phyloP scores from a whole-genome alignment of 2,888 invertebrate species.

The Salpingus planirostris region DNA sequence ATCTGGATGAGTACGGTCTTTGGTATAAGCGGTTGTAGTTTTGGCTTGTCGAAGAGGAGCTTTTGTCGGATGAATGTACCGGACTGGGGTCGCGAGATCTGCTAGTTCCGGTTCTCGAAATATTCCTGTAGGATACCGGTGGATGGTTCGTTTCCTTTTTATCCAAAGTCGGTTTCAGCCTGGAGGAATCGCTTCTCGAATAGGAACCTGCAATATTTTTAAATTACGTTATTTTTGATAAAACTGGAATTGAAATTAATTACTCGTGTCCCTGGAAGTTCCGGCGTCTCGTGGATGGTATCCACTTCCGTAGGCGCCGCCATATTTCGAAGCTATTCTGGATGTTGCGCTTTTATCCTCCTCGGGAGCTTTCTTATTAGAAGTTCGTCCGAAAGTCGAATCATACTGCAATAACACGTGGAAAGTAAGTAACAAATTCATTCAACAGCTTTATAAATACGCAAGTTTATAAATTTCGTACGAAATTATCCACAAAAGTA shows the following conservation, averaged over 20 bases:
- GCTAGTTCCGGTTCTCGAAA: constrained; percentile 30
- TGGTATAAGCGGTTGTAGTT: constrained; percentile 49
- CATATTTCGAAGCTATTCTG: constrained; percentile 29
- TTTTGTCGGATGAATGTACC: constrained; percentile 34
- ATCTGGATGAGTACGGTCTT: constrained; percentile 32
- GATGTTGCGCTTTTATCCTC: constrained; percentile 27
- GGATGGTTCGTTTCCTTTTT: constrained; percentile 41
- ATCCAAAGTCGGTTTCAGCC: constrained; percentile 26
- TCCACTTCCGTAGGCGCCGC: constrained; percentile 21
- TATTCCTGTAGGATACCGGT: constrained; percentile 43
- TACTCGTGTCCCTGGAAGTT: constrained; percentile 14
- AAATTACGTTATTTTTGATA: too few species aligned
- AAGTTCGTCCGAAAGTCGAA: constrained; percentile 26
- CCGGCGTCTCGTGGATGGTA: constrained; percentile 28
- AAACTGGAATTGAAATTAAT: background rate
- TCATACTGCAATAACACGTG: constrained; percentile 36
- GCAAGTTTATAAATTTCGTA: background rate
- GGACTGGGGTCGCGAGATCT: constrained; percentile 51
- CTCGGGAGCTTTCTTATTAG: constrained; percentile 25
- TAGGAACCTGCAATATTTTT: constrained; percentile 16
- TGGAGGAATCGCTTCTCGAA: constrained; percentile 4
- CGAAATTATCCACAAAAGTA: background rate
- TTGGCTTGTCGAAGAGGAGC: constrained; percentile 44
- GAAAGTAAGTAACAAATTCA: too few species aligned
- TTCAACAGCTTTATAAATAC: too few species aligned